Conservation (phyloP, 2,888 invertebrate species). For the Cheilosia impressa region DNA sequence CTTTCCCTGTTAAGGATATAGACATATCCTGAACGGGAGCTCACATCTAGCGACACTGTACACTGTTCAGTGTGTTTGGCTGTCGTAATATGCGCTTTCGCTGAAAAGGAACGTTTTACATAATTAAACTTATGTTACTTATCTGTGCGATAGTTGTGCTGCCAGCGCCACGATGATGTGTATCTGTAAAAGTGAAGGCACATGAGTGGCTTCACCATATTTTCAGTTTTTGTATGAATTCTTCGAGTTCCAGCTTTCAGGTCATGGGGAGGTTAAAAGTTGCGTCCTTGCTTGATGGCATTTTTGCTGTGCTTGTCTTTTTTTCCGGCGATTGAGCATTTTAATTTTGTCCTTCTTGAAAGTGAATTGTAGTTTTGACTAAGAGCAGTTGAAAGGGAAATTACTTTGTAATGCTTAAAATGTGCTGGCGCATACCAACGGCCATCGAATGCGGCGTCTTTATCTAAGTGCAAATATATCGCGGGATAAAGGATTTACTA, state of each 20-base stretch:
- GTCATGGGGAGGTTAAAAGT: conserved; percentile 38
- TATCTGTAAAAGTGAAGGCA: background rate
- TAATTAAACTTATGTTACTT: conserved; percentile 73
- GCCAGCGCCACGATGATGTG: background rate
- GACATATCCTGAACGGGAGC: conserved; percentile 30
- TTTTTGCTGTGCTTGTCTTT: conserved; percentile 24
- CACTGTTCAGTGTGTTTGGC: conserved; percentile 4
- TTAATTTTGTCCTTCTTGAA: conserved; percentile 42
- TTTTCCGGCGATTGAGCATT: conserved; percentile 23
- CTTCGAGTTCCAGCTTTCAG: conserved; percentile 39
- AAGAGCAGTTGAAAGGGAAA: background rate
- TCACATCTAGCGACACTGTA: background rate
- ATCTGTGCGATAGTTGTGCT: conserved; percentile 41
- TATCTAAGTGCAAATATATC: no score
- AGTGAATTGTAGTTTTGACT: conserved; percentile 4
- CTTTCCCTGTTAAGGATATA: conserved; percentile 56
- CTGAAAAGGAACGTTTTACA: conserved; percentile 61
- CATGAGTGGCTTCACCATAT: no score
- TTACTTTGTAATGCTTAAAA: background rate
- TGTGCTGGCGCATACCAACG: background rate
- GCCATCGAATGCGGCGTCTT: no score
- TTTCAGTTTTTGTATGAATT: conserved; percentile 2
- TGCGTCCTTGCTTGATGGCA: conserved; percentile 17
- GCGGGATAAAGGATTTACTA: background rate
- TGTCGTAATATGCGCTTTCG: conserved; percentile 46